Conservation (phyloP, 2,797 vertebrate genomes). For the Pangasius mekongensis region DNA sequence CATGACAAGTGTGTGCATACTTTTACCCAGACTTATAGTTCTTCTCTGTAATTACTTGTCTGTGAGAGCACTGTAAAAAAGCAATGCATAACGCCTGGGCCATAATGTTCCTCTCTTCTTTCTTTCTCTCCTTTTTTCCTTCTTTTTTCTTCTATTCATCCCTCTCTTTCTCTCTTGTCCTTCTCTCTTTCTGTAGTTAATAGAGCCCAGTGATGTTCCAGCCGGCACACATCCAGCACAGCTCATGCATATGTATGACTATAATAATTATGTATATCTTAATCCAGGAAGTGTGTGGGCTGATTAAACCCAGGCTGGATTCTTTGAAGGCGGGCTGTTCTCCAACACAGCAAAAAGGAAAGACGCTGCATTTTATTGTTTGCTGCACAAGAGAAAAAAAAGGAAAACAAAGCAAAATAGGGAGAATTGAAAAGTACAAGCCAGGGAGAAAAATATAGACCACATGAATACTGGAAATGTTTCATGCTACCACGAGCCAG, state of each 20-base stretch:
- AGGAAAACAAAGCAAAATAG: conserved; percentile 7
- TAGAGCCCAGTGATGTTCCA: conserved; percentile 49
- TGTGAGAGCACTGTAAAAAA: conserved; percentile 46
- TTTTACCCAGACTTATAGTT: conserved; percentile 38
- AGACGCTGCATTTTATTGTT: conserved; percentile 49
- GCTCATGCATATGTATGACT: conserved; percentile 60
- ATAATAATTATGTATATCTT: conserved; percentile 62
- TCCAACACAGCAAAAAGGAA: conserved; percentile 50
- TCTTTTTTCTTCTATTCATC: conserved; percentile 1
- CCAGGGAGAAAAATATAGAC: conserved; percentile 22
- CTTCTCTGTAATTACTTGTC: conserved; percentile 53
- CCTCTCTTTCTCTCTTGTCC: conserved; percentile 9
- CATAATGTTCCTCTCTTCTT: conserved; percentile 16
- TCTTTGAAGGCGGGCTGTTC: conserved; percentile 56
- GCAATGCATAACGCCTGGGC: conserved; percentile 28
- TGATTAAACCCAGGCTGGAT: conserved; percentile 59
- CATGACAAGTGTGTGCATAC: conserved; percentile 32
- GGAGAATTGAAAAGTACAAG: conserved; percentile 2
- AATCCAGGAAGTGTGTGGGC: conserved; percentile 63
- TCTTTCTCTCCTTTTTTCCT: neutral
- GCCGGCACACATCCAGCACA: conserved; percentile 42
- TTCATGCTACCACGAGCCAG: conserved; percentile 20
- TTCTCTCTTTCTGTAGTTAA: conserved; percentile 36
- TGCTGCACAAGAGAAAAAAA: conserved; percentile 2
- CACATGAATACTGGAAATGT: conserved; percentile 30